Evolutionary conservation across 1,140 invertebrate species (phyloP), one percentile per base, ranked within the genome.

Genomic region (Ceratosolen solmsi): DNA sequence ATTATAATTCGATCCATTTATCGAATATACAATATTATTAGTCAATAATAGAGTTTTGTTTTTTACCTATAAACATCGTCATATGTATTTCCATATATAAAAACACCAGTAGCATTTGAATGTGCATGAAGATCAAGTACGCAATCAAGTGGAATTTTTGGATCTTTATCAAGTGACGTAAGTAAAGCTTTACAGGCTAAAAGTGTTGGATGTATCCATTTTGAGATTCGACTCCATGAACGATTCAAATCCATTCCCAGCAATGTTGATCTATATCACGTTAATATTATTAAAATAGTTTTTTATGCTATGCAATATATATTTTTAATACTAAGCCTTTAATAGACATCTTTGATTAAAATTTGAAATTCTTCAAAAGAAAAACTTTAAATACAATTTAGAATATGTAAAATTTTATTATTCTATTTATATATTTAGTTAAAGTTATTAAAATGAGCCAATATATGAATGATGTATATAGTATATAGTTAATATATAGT

Each of bases 1-100:
- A 46, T 46, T 46, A 13, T 46, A 46, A 7, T 7, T 7, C 13
- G 41, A 46, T 46, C 13, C 13, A 7, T 13, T 46, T 46, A 46
- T 7, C 5, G 5, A 7, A 60, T 2, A 9, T 27, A 30, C 7
- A 11, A 7, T 30, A 60, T 56, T 22, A 1, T 3, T 30, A 0
- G 2, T n/a, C 25, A 60, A 30, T 9, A 60, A 25, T 58, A 5
- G 5, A 3, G n/a, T 60, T 20, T 60, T 36, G 0, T 17, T 46
- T 17, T 83, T 85, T 89, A 96, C 95, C 96, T 94, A 89, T 97
- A 97, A 11, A 97, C 96, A 89, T 99, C 97, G 84, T 99, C 98
- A 87, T 98, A 99, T 0, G 97, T 96, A 91, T 99, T 99, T 11
- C 98, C 98, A 88, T 98, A 98, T 82, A 99, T 95, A 91, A 99